Percentiles rank a stretch among this genome's conserved stretches.
Conservation (phyloP, 2,113 vertebrate genomes). For the Bettongia penicillata region DNA sequence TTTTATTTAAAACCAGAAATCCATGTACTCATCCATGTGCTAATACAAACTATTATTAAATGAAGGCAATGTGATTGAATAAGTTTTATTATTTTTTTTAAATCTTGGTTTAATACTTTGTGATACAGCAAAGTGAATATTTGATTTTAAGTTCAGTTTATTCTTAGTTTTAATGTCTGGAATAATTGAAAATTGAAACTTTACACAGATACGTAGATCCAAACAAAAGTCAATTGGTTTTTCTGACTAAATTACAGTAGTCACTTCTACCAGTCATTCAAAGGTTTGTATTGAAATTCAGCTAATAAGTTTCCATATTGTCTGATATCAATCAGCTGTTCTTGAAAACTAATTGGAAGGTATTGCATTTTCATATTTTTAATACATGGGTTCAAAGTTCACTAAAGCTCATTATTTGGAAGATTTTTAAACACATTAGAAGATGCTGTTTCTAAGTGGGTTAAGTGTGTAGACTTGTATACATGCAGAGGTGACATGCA, state of each 20-base stretch:
- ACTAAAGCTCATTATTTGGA: not conserved
- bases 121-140: not conserved
- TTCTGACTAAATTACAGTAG: not conserved
- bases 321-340: not conserved
- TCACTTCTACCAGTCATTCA: not conserved
- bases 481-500: not conserved
- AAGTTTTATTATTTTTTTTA: not conserved
- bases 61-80: not conserved
- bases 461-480: not conserved
- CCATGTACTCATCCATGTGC: not conserved
- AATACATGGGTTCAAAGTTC: not conserved
- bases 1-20: not conserved
- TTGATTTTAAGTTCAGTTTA: not conserved
- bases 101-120: not conserved
- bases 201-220: not conserved
- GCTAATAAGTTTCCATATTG: not conserved
- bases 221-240: not conserved
- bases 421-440: not conserved
- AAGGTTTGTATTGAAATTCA: not conserved
- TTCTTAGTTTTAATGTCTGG: not conserved
- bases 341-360: not conserved
- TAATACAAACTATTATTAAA: not conserved
- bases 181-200: not conserved
- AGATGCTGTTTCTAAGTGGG: not conserved
- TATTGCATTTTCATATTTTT: not conserved